A percentile compares a stretch with the other conserved stretches of the same genome.
These are phyloP conservation scores for Caenorhabditis remanei DNA, from an alignment of 1,140 invertebrate genomes.

Conservation along the genomic window DNA sequence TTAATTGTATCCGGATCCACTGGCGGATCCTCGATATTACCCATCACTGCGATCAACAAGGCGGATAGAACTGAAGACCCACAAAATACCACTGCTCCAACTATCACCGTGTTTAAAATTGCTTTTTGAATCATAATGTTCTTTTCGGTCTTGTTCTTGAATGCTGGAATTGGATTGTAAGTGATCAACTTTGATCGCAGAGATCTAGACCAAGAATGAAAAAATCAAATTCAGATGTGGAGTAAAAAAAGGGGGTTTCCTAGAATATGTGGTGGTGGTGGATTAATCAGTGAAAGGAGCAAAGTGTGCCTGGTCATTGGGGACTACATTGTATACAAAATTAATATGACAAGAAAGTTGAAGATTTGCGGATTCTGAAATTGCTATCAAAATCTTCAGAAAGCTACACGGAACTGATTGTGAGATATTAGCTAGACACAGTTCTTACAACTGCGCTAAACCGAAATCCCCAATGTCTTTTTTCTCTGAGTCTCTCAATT, in stretches of 20 bases:
- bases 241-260: background rate
- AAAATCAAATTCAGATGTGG: background rate
- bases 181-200: too few species aligned
- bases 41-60: background rate
- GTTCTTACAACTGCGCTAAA: too few species aligned
- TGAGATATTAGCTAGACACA: too few species aligned
- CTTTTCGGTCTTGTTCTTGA: conserved; percentile 21
- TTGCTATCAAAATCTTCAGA: too few species aligned
- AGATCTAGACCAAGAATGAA: background rate
- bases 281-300: too few species aligned
- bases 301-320: background rate
- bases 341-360: too few species aligned
- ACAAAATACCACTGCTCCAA: background rate
- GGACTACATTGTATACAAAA: too few species aligned
- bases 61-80: conserved; percentile 3
- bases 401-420: too few species aligned
- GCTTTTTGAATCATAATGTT: conserved; percentile 24
- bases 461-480: too few species aligned
- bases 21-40: conserved; percentile 10
- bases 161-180: conserved; percentile 9
- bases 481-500: too few species aligned
- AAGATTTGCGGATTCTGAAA: too few species aligned
- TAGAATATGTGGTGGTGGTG: background rate
- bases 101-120: conserved; percentile 24
- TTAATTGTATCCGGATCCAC: conserved; percentile 9